Percentiles rank a stretch among this genome's conserved stretches.
Conservation (phyloP, 2,113 vertebrate species). For the Saguinus midas region DNA sequence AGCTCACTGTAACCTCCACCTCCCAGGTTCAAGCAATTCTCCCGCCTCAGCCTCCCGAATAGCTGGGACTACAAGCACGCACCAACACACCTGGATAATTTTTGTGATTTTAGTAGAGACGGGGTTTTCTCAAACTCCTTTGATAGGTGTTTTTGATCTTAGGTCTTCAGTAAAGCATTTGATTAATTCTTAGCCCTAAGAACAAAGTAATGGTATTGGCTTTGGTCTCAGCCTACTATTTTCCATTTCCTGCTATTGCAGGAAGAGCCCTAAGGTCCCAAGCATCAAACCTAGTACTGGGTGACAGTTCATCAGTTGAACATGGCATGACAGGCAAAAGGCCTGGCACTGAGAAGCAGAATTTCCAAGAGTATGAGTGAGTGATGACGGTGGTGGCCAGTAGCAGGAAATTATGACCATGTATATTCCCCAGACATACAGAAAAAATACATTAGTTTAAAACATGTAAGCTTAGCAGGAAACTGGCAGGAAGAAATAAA, state of each 20-base stretch:
- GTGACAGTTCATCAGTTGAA: background rate
- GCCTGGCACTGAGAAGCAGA: background rate
- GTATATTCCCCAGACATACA: background rate
- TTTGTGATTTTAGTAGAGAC: background rate
- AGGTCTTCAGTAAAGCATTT: background rate
- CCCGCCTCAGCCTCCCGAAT: background rate
- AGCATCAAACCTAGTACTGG: background rate
- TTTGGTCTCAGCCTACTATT: background rate
- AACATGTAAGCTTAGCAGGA: background rate
- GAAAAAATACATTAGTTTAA: background rate
- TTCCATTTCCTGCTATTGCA: background rate
- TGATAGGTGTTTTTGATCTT: background rate
- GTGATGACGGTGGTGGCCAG: background rate
- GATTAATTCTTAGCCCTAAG: background rate
- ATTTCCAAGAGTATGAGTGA: background rate
- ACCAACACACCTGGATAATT: background rate
- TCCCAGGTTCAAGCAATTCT: background rate
- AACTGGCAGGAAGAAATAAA: background rate
- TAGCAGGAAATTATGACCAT: background rate
- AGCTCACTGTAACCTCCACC: background rate
- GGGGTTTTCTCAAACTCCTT: background rate
- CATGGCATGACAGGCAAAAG: background rate
- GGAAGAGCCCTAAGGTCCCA: background rate
- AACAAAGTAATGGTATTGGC: background rate
- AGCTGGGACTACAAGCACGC: background rate